Conservation (phyloP, 2,113 vertebrate genomes). For the Sceloporus tristichus region DNA sequence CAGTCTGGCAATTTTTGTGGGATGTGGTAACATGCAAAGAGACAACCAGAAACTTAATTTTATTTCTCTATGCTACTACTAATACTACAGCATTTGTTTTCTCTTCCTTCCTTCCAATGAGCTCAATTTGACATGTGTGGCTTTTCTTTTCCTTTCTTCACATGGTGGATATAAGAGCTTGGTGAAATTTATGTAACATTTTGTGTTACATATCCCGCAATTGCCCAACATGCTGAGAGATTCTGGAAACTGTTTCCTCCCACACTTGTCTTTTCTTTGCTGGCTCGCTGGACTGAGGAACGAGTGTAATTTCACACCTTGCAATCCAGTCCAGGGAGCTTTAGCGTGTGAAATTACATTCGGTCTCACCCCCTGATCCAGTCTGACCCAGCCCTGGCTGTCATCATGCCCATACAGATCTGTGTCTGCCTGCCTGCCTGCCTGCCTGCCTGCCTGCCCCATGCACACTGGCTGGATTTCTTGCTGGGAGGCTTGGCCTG, state of each 20-base stretch:
- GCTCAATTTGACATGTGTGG: no score
- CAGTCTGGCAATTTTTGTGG: no score
- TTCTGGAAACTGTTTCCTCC: background rate
- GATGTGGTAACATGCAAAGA: no score
- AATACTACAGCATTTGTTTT: no score
- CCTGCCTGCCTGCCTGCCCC: background rate
- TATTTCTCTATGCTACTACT: no score
- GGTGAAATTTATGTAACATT: no score
- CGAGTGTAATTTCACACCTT: slow-evolving; percentile 31
- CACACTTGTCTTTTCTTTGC: background rate
- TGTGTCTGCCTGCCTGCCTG: background rate
- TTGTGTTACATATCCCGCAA: no score
- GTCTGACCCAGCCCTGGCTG: background rate
- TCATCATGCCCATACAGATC: background rate
- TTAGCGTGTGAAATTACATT: slow-evolving; percentile 26
- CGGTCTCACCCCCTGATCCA: background rate
- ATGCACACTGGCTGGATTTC: background rate
- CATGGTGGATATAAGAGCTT: no score
- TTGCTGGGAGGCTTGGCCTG: background rate
- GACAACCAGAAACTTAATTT: no score
- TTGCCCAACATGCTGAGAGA: background rate
- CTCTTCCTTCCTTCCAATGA: no score
- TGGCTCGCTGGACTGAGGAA: background rate
- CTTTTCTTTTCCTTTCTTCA: no score
- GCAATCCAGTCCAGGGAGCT: background rate